Base-by-base conservation (phyloP, 2,113 vertebrate genomes). In the Embiotoca jacksoni region DNA sequence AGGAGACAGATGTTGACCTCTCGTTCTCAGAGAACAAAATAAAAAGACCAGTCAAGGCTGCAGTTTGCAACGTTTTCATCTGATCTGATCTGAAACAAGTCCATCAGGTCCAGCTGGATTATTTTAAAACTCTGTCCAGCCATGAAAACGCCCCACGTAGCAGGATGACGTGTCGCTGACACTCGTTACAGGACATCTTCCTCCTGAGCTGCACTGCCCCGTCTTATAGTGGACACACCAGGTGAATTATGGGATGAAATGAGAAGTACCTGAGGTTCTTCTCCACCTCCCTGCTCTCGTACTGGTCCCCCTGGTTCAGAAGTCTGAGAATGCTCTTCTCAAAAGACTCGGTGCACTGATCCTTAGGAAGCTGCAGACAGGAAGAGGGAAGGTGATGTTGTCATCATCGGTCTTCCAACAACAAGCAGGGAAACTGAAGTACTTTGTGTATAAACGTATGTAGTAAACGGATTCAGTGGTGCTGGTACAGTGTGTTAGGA, bases 251-350 rank as follows among this genome's bases (percentile, higher is more conserved):
- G 57, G 30, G 31, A 53, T 39, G 36, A 31, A 16, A 58, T 37
- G 61, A n/a, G 1, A 52, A 55, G 90, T 95, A 98, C 97, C 95
- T 97, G 88, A 98, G 94, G 78, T 94, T 89, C 69, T 95, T 92
- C 91, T 98, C 97, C 72, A 96, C 91, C 79, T 97, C 96, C 78
- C 94, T 91, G 86, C 95, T 96, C 82, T 96, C 96, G 61, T 92
- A 93, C 81, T 96, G 96, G 63, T 96, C 92, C 33, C 96, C 96
- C 83, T 96, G 96, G 91, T 94, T 97, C 91, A 98, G 93, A 90
- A 97, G 96, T 89, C 90, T 91, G 82, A 98, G 93, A 81, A 97
- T 96, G 82, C 95, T 94, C 92, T 95, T 97, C 90, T 97, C 97
- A 94, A 97, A 98, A 8, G 95, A 93, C 91, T 97, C 96, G 32